phyloP scores from a whole-genome alignment of 2,888 invertebrate species.

The Hemithea aestivaria region DNA sequence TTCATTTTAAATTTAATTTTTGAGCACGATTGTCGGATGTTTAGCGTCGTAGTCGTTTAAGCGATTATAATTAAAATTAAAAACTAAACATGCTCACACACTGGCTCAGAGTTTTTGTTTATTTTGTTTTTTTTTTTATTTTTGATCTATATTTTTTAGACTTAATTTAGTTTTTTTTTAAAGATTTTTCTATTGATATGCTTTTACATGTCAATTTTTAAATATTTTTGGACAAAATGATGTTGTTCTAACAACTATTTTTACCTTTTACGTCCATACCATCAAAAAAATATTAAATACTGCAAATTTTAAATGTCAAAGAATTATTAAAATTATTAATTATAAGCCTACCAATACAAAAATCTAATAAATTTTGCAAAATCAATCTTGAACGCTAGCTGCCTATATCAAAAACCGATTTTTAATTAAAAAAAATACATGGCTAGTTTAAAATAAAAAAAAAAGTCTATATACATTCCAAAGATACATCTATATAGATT shows the following conservation, averaged over 20 bases:
- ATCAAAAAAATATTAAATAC: too few species aligned
- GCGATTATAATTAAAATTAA: conserved; percentile 11
- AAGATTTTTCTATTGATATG: not conserved
- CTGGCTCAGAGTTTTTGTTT: conserved; percentile 29
- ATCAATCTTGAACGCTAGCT: conserved; percentile 15
- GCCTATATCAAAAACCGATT: conserved; percentile 4
- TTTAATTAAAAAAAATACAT: too few species aligned
- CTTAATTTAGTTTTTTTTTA: not conserved
- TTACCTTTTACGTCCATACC: too few species aligned
- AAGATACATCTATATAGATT: too few species aligned
- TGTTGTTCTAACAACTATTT: too few species aligned
- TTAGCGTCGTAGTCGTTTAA: conserved; percentile 12
- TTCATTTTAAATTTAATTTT: not conserved
- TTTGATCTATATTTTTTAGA: not conserved
- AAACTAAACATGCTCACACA: conserved; percentile 14
- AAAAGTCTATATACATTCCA: too few species aligned
- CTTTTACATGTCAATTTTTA: not conserved
- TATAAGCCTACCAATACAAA: conserved; percentile 2
- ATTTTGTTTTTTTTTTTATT: conserved; percentile 39
- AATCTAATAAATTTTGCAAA: not conserved
- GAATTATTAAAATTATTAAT: not conserved
- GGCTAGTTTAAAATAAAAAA: too few species aligned
- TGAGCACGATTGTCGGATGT: not conserved
- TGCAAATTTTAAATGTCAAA: too few species aligned
- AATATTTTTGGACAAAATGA: too few species aligned